phyloP scores from a whole-genome alignment of 2,797 vertebrate genomes.

The Hypotaenidia okinawae region DNA sequence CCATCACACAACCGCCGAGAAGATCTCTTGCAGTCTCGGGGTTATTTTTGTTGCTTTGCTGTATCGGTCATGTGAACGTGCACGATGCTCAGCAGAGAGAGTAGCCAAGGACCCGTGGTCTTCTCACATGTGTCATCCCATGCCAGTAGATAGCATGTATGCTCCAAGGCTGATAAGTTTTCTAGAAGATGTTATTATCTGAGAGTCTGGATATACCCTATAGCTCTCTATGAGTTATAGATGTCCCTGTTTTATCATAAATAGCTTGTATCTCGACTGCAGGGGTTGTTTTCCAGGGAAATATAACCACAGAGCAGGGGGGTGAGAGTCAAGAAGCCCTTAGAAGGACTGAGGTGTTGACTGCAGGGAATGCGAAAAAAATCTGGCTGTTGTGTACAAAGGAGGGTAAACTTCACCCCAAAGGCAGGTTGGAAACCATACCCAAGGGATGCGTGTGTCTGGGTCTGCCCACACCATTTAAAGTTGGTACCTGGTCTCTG shows the following conservation, averaged over 20 bases:
- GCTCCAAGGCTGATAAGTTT: background rate
- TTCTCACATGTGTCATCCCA: background rate
- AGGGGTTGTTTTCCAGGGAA: background rate
- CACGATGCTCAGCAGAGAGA: background rate
- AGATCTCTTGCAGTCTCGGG: background rate
- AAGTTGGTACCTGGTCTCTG: background rate
- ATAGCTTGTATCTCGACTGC: background rate
- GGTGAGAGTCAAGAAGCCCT: background rate
- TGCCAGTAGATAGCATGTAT: background rate
- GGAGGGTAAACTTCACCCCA: background rate
- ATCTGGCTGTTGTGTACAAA: background rate
- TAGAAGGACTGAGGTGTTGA: background rate
- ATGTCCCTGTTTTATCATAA: background rate
- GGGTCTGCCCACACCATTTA: background rate
- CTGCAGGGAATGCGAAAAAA: background rate
- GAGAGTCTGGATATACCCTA: background rate
- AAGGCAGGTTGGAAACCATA: background rate
- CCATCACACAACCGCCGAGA: background rate
- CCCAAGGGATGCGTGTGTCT: accelerated
- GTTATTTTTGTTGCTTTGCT: background rate
- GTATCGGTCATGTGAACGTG: background rate
- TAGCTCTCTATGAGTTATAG: background rate
- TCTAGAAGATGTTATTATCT: background rate
- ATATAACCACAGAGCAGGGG: background rate
- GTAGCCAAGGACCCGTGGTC: background rate